Base-by-base conservation (phyloP, 2,888 invertebrate species). In the Oscheius onirici region DNA sequence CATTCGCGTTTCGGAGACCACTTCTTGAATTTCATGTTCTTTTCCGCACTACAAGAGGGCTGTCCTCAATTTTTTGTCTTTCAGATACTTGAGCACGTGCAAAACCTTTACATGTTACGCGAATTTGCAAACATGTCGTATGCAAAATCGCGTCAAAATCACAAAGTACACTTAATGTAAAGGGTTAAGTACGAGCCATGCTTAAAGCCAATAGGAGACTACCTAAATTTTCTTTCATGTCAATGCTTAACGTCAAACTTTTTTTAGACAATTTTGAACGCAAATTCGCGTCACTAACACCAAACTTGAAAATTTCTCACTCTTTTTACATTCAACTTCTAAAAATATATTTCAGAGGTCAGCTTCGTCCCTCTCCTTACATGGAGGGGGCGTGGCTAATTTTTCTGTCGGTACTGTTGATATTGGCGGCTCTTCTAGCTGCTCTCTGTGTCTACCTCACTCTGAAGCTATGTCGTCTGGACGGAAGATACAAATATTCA, bases 361-460 rank as follows among this genome's bases (percentile, higher is more conserved):
- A 34, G 34, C 34, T 34, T 8, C 34, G 34, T 34, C 34, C 34
- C 51, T 69, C 69, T 69, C 69, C 69, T 61, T 61, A 24, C 43
- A 69, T 69, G 69, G 69, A 69, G 69, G 69, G 69, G 69, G 69
- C 60, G 69, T 69, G 69, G 69, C 69, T 69, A 49, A 69, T 69
- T 57, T 51, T 69, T 69, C 43, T 69, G 17, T 28, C 22, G 15
- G 15, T 52, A n/a, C 26, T 54, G 17, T 24, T 54, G 52, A 40
- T 52, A 24, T 41, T 66, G 41, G 66, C 66, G 20, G 54, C 52
- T 8, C n/a, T 66, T 22, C 24, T 54, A 15, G 54, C 54, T 8
- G 66, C 66, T n/a, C 15, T 52, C n/a, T 66, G 66, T 66, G 41
- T 66, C 34, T 66, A 22, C 41, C 49, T 40, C 15, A 66, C 63